Conservation (phyloP, 2,888 invertebrate species). For the Diarsia dahlii region DNA sequence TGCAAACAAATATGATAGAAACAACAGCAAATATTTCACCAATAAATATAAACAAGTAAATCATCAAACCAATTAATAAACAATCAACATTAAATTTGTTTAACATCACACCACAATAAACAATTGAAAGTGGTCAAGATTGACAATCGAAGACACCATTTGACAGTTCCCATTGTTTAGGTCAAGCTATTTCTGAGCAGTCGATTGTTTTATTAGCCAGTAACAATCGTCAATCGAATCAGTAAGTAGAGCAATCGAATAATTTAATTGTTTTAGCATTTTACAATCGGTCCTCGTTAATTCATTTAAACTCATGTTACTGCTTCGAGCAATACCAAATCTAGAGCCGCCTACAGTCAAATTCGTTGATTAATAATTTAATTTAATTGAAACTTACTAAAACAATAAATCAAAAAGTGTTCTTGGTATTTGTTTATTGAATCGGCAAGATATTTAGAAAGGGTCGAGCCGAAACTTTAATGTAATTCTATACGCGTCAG, state of each 20-base stretch:
- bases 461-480: slow-evolving; percentile 32
- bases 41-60: not conserved
- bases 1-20: not conserved
- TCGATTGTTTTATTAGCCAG: slow-evolving; percentile 44
- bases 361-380: slow-evolving; percentile 58
- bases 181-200: not conserved
- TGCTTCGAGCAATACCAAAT: slow-evolving; percentile 61
- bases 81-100: not conserved
- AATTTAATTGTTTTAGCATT: slow-evolving; percentile 46
- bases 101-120: slow-evolving; percentile 16
- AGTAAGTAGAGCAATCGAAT: slow-evolving; percentile 46
- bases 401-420: slow-evolving; percentile 55
- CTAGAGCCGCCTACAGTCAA: slow-evolving; percentile 48
- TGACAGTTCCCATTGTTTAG: slow-evolving; percentile 30
- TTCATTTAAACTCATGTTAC: slow-evolving; percentile 45
- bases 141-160: slow-evolving; percentile 12
- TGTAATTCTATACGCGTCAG: slow-evolving; percentile 32
- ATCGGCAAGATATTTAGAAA: slow-evolving; percentile 36
- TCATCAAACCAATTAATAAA: not conserved
- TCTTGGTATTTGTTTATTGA: slow-evolving; percentile 56
- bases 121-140: slow-evolving; percentile 24
- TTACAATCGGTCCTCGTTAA: slow-evolving; percentile 41
- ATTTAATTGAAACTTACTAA: slow-evolving; percentile 56
- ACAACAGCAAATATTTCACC: not conserved
- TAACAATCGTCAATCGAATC: slow-evolving; percentile 41